Evolutionary conservation across 2,797 vertebrate genomes (phyloP), one percentile per base, ranked within the genome.

Genomic region (Naso thynnoides): DNA sequence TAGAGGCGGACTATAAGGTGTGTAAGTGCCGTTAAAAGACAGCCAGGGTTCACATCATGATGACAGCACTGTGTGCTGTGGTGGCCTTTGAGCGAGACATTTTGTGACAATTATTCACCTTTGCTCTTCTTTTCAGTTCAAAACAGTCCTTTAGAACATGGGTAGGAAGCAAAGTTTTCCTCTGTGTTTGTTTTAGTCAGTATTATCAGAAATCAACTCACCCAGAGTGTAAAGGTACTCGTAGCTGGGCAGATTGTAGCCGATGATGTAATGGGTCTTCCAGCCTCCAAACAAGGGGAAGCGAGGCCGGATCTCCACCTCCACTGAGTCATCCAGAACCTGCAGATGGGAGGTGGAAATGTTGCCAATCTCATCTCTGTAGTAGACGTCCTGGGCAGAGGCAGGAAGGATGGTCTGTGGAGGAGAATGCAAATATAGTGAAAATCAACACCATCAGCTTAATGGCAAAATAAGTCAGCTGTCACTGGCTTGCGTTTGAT

Each of bases 251-350:
- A 99, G 93, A 87, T 99, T 99, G 88, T 99, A 99, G 69, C 98
- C 98, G 0, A 99, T 95, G 29, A 98, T 96, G 78, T 99, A 99
- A 78, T 99, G 98, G 0, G 98, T 99, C 93, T 99, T 99, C 98
- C 98, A 99, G 24, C 98, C 98, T 15, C 98, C 98, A 33, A 99
- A 99, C 39, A 99, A 94, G 0, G 98, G 98, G 79, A 99, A 99
- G 31, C 98, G 96, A 23, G 98, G 98, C 26, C 98, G 95, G 81
- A 99, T 95, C 87, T 99, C 98, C 90, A 99, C 98, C 90, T 99
- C 98, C 27, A 99, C 98, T 0, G 98, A 99, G 85, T 99, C 98
- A 66, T 99, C 98, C 81, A 99, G 89, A 62, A 99, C 86, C 58
- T 98, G 96, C 69, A 99, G 94, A 83, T 99, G 98, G 84, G 98